Conservation (phyloP, 2,888 invertebrate species). For the Venusia cambrica region DNA sequence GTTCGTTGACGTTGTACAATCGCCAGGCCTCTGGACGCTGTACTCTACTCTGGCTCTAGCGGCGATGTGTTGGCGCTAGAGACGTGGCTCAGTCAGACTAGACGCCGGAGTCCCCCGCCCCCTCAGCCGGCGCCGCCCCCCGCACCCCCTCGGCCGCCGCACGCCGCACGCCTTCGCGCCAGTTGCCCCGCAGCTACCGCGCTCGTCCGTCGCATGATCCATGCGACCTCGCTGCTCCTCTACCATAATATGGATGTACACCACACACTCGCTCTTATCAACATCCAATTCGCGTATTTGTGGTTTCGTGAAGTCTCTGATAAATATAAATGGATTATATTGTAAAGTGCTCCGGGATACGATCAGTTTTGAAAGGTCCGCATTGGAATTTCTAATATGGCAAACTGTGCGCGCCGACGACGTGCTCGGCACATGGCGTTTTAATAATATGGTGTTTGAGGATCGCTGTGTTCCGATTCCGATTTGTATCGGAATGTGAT, state of each 20-base stretch:
- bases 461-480: constrained; percentile 60
- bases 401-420: constrained; percentile 71
- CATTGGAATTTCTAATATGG: constrained; percentile 76
- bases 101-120: constrained; percentile 49
- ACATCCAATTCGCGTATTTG: constrained; percentile 74
- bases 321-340: constrained; percentile 80
- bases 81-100: constrained; percentile 50
- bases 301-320: constrained; percentile 77
- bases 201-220: constrained; percentile 70
- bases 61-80: constrained; percentile 41
- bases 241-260: constrained; percentile 78
- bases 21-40: constrained; percentile 35
- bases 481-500: constrained; percentile 46
- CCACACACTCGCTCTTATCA: constrained; percentile 72
- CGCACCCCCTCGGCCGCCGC: constrained; percentile 30
- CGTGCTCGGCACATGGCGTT: constrained; percentile 77
- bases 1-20: constrained; percentile 73
- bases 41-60: constrained; percentile 36
- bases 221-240: constrained; percentile 67
- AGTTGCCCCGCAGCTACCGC: constrained; percentile 79
- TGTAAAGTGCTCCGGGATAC: constrained; percentile 68
- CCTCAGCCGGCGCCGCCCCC: constrained; percentile 34
- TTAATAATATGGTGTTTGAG: constrained; percentile 68
- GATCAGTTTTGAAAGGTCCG: constrained; percentile 69
- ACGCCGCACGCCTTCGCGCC: constrained; percentile 44